A percentile compares a stretch with the other conserved stretches of the same genome.
phyloP scores from a whole-genome alignment of 1,140 invertebrate species.

The Saccostrea cuccullata region DNA sequence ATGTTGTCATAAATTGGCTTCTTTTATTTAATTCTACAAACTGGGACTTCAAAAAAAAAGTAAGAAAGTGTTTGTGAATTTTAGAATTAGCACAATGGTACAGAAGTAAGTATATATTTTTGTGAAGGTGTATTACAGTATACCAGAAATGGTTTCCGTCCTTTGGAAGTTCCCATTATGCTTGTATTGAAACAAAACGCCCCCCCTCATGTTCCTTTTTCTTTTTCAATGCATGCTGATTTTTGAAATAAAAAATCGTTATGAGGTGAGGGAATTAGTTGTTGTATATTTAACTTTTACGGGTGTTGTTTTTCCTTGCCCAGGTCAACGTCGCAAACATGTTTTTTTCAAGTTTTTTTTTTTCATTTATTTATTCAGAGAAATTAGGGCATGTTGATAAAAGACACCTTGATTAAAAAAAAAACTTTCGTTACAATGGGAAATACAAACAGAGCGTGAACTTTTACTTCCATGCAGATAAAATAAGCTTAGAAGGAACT shows the following conservation, averaged over 20 bases:
- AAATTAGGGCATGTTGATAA: background rate
- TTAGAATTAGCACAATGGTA: conserved; percentile 36
- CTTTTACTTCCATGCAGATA: background rate
- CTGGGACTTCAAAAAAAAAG: background rate
- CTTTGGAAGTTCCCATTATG: background rate
- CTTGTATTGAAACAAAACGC: background rate
- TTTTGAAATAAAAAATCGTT: background rate
- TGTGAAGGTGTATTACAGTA: conserved; percentile 9
- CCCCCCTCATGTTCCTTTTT: background rate
- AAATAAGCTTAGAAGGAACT: background rate
- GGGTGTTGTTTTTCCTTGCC: background rate
- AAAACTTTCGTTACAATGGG: background rate
- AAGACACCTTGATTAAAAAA: background rate
- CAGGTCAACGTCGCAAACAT: background rate
- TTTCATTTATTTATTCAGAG: background rate
- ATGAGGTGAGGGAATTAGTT: background rate
- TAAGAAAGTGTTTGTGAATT: conserved; percentile 16
- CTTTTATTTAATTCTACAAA: background rate
- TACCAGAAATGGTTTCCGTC: background rate
- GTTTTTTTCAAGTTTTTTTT: too few relatives aligned
- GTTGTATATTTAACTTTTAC: background rate
- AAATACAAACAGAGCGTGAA: conserved; percentile 23
- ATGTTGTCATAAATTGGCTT: background rate
- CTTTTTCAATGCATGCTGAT: conserved; percentile 10
- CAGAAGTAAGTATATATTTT: conserved; percentile 15